These are phyloP conservation scores for Pitta sordida DNA, from an alignment of 2,113 vertebrate species.

Conservation along the genomic window DNA sequence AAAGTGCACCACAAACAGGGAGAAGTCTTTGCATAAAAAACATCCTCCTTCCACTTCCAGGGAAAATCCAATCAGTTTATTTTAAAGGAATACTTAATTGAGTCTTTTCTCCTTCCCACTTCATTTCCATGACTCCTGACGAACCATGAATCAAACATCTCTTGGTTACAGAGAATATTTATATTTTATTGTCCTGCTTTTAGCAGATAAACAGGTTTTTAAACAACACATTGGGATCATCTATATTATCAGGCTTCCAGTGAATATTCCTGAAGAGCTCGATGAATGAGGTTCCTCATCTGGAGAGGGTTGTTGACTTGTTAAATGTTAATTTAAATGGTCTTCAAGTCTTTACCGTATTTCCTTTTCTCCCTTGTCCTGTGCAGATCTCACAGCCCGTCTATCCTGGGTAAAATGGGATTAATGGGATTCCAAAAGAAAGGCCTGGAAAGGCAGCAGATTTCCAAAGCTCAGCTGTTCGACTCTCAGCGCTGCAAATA, in stretches of 20 bases:
- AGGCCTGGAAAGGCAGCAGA: background rate
- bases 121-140: background rate
- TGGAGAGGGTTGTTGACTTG: constrained; percentile 21
- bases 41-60: background rate
- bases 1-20: background rate
- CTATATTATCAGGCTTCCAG: background rate
- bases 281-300: constrained; percentile 11
- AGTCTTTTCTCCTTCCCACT: background rate
- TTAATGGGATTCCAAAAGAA: constrained; percentile 48
- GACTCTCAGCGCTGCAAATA: constrained; percentile 70
- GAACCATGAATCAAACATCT: background rate
- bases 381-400: constrained; percentile 81
- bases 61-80: background rate
- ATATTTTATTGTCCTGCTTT: background rate
- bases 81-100: background rate
- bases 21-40: background rate
- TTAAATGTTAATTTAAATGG: constrained; percentile 68
- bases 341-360: constrained; percentile 50
- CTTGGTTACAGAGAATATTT: background rate
- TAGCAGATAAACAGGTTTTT: constrained; percentile 30
- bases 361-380: background rate
- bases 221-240: background rate
- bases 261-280: constrained; percentile 46
- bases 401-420: constrained; percentile 87
- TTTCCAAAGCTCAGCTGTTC: constrained; percentile 64